phyloP scores from a whole-genome alignment of 2,797 vertebrate species.

The Coilia nasus region DNA sequence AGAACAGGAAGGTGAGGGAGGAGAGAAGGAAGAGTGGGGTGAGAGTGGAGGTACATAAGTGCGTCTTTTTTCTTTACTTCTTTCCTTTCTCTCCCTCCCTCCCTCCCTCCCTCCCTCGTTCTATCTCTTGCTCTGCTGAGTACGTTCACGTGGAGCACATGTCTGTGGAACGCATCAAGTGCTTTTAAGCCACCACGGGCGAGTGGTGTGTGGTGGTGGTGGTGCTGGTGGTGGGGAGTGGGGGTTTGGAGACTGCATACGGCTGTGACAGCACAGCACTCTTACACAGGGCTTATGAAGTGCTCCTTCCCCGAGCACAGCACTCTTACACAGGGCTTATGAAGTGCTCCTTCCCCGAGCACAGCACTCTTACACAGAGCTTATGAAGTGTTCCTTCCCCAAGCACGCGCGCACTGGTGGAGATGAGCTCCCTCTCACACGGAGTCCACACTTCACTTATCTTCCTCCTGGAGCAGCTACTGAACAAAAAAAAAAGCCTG shows the following conservation, averaged over 20 bases:
- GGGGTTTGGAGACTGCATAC: background rate
- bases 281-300: constrained; percentile 30
- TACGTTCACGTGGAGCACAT: constrained; percentile 16
- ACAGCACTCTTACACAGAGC: constrained; percentile 25
- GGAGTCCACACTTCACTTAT: constrained; percentile 35
- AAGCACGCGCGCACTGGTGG: constrained; percentile 30
- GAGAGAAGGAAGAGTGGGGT: background rate
- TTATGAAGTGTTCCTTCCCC: constrained; percentile 34
- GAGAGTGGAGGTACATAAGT: constrained; percentile 13
- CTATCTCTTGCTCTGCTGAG: constrained; percentile 12
- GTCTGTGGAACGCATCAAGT: constrained; percentile 43
- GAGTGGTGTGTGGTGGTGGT: background rate
- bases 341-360: constrained; percentile 36
- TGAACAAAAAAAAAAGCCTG: background rate
- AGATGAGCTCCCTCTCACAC: background rate
- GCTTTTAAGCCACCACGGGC: constrained; percentile 31
- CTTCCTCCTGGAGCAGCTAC: constrained; percentile 32
- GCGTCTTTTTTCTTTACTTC: background rate
- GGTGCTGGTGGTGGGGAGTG: background rate
- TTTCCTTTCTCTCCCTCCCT: background rate
- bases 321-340: constrained; percentile 28
- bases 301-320: constrained; percentile 30
- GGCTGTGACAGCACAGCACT: constrained; percentile 26
- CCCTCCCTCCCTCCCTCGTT: background rate
- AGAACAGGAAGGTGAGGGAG: background rate